Conservation (phyloP, 2,797 vertebrate species). For the Bovichtus diacanthus region DNA sequence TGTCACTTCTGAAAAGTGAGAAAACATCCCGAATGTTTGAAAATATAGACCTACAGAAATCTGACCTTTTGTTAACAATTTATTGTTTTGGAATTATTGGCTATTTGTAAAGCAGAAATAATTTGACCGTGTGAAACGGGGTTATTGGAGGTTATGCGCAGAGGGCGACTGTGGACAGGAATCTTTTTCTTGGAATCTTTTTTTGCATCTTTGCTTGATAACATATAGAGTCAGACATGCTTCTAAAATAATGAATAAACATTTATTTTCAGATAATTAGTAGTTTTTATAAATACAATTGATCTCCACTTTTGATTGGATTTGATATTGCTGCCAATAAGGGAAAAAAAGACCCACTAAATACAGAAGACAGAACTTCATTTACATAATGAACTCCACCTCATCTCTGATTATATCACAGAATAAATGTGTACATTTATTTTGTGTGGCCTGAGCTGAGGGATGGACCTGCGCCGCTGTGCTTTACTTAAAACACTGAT, state of each 20-base stretch:
- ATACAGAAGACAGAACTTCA: conserved; percentile 15
- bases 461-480: conserved; percentile 27
- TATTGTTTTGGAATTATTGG: conserved; percentile 12
- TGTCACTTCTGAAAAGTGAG: background rate
- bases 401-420: conserved; percentile 25
- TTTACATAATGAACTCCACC: conserved; percentile 51
- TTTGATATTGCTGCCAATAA: background rate
- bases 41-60: background rate
- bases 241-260: conserved; percentile 4
- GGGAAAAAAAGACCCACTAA: background rate
- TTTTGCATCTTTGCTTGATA: background rate
- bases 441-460: conserved; percentile 41
- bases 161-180: background rate
- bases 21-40: background rate
- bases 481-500: conserved; percentile 33
- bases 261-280: conserved; percentile 5
- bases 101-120: background rate
- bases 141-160: background rate
- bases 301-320: conserved; percentile 1
- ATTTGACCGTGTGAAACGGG: background rate
- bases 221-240: background rate
- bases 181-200: background rate
- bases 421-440: conserved; percentile 30
- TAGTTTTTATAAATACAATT: too few species aligned
- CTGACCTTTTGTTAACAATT: background rate